Evolutionary conservation across 1,140 invertebrate genomes (phyloP), one percentile per base, ranked within the genome.

Genomic region (Plodia interpunctella): DNA sequence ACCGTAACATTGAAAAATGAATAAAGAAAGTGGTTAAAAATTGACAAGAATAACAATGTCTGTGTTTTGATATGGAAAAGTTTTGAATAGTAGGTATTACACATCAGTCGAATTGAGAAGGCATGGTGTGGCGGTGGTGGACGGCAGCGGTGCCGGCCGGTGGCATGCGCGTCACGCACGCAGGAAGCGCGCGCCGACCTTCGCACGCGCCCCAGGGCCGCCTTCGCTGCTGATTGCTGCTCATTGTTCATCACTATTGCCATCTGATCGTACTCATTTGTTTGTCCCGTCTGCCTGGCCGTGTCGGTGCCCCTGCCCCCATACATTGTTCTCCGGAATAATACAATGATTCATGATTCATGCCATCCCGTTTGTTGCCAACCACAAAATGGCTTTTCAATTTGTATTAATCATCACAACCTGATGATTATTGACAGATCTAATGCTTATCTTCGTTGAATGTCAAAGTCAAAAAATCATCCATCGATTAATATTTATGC

Each of bases 131-230:
- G 55, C n/a, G n/a, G n/a, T n/a, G 53, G 53, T 62, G 49, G 18
- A n/a, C 32, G 21, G 28, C 49, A 32, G 5, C 51, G 57, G 32
- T 61, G 50, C 19, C 20, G 50, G 44, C 52, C 70, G 65, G 74
- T 70, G 65, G 75, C 73, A 88, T 88, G 80, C 85, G 64, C 71
- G 78, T 80, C 85, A 88, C 83, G 85, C 80, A 82, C 81, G 79
- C 82, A 88, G 85, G 85, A 88, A 88, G 83, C 82, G 72, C 58
- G 55, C 57, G 62, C 52, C 80, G 83, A 73, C 83, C 85, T 86
- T 88, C 83, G 32, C 76, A 73, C 70, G 72, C 81, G 71, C 76
- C 72, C 72, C 83, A 85, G 70, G 80, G 82, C 75, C 82, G 60
- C 76, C 61, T 57, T 68, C 67, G 70, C 72, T 65, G 60, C 59